Evolutionary conservation across 1,140 invertebrate species (phyloP), one percentile per base, ranked within the genome.

Genomic region (Ericerus pela): DNA sequence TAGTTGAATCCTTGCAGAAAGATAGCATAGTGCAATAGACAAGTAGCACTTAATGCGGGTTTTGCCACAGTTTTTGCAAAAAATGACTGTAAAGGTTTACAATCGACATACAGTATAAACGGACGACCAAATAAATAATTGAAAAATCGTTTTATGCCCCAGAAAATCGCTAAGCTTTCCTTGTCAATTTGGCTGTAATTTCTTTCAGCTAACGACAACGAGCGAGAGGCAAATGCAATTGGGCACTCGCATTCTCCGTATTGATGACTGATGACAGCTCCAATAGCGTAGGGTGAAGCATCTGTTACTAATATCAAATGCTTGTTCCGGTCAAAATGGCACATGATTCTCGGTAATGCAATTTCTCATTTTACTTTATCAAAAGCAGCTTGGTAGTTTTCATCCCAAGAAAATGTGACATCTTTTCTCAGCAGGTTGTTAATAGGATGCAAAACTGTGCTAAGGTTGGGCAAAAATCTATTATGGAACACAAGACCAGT

Each of bases 121-220:
- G 51, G 43, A 38, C 55, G 43, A 18, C 55, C 58, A 41, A 26
- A 59, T n/a, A 59, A 38, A 27, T 56, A 59, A 70, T 59, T 47
- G 68, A 65, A 64, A 67, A 74, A 61, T 71, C 59, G 67, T 66
- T 62, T 43, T 67, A 56, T n/a, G 61, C 58, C 67, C 59, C 62
- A 70, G n/a, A 72, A 53, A 16, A 74, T 66, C 5, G 66, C 65
- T 36, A 72, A 65, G 54, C 53, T 70, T 63, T 76, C 72, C 51
- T 69, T 68, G 52, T 77, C 72, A 24, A 71, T 67, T 55, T 72
- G 65, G 18, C 64, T 43, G 57, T 73, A 74, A 37, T 69, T 69
- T 57, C 30, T 26, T 53, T 59, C 58, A 12, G 33, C 37, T 16
- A 26, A 11, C 26, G 60, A 63, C 18, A 77, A 53, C 1, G 66